Conservation (phyloP, 1,140 invertebrate species). For the Drosophila orena region DNA sequence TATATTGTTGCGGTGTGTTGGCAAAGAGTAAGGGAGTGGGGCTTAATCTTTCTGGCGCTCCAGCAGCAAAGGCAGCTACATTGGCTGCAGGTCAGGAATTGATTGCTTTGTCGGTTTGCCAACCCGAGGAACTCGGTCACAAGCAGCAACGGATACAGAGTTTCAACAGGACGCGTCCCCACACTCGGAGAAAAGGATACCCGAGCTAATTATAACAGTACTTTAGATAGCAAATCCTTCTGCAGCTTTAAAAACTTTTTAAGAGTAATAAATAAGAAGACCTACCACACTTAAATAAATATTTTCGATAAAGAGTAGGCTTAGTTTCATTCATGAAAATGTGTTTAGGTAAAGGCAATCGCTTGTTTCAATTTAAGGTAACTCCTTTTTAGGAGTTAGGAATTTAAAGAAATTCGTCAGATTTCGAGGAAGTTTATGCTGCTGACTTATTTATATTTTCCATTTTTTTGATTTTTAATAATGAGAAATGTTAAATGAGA, state of each 20-base stretch:
- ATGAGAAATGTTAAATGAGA: not conserved
- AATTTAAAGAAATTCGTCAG: too few species aligned
- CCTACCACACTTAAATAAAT: too few species aligned
- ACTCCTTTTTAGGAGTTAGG: too few species aligned
- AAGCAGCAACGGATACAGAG: constrained; percentile 34
- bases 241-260: too few species aligned
- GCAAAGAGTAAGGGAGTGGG: not conserved
- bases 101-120: constrained; percentile 80
- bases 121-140: constrained; percentile 50
- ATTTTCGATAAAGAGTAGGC: too few species aligned
- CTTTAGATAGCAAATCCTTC: too few species aligned
- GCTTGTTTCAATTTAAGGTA: too few species aligned
- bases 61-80: constrained; percentile 13
- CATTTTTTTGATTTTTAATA: not conserved
- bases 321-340: too few species aligned
- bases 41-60: constrained; percentile 65
- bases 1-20: constrained; percentile 31
- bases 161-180: constrained; percentile 6
- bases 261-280: too few species aligned
- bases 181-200: constrained; percentile 12
- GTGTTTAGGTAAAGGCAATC: too few species aligned
- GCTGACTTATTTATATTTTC: not conserved
- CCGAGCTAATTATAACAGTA: too few species aligned
- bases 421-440: too few species aligned
- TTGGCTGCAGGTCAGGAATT: constrained; percentile 58